A percentile compares a stretch with the other conserved stretches of the same genome.
Conservation (phyloP, 1,140 invertebrate genomes). For the Vollenhovia emeryi region DNA sequence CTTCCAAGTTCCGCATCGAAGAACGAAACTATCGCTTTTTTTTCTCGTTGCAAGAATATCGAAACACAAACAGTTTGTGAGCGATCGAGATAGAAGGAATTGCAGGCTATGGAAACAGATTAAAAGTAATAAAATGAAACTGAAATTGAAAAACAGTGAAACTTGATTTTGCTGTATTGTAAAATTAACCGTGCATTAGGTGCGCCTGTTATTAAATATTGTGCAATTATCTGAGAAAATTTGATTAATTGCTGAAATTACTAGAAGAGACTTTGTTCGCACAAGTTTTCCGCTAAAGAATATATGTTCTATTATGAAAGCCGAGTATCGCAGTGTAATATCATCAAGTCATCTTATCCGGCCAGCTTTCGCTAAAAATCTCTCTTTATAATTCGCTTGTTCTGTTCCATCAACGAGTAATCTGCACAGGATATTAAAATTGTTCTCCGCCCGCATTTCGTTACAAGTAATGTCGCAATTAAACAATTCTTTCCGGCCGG, state of each 20-base stretch:
- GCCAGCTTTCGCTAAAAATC: background rate
- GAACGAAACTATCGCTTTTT: background rate
- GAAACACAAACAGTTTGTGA: background rate
- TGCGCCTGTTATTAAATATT: background rate
- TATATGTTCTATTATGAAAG: background rate
- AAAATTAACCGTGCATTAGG: background rate
- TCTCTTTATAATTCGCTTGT: constrained; percentile 15
- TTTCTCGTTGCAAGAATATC: background rate
- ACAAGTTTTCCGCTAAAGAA: background rate
- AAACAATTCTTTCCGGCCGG: constrained; percentile 46
- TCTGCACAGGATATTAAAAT: constrained; percentile 36
- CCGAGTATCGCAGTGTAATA: background rate
- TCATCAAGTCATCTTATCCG: background rate
- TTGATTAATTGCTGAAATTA: background rate
- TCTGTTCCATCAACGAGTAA: background rate
- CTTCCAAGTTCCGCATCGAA: background rate
- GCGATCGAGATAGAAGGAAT: background rate
- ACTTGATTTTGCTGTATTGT: background rate
- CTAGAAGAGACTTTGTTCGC: background rate
- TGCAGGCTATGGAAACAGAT: background rate
- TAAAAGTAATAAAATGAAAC: background rate
- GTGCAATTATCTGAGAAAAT: background rate
- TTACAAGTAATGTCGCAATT: constrained; percentile 48
- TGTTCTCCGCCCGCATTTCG: constrained; percentile 16
- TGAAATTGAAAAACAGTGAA: background rate